Conservation (phyloP, 2,113 vertebrate species). For the Myotis yumanensis region DNA sequence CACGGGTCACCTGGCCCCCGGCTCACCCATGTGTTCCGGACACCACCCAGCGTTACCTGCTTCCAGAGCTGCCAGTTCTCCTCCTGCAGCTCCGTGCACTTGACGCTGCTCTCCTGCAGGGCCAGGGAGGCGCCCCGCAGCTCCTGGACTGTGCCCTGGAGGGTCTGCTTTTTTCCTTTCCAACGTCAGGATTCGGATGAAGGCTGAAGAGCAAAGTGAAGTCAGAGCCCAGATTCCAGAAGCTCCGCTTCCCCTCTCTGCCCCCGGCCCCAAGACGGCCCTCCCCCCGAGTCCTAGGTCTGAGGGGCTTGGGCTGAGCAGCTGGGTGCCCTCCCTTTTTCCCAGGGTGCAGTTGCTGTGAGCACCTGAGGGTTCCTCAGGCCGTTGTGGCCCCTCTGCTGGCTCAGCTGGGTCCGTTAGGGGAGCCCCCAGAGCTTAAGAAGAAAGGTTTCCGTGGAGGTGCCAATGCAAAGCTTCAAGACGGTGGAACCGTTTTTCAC, state of each 20-base stretch:
- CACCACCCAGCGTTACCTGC: conserved; percentile 85
- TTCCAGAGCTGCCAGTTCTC: conserved; percentile 93
- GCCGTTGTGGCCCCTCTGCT: fast-evolving
- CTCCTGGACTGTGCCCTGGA: conserved; percentile 92
- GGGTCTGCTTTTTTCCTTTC: conserved; percentile 97
- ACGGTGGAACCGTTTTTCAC: not conserved
- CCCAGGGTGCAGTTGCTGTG: too few relatives aligned
- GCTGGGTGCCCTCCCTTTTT: too few relatives aligned
- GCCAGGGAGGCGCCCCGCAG: conserved; percentile 90
- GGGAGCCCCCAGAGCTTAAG: not conserved
- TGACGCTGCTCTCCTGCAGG: conserved; percentile 89
- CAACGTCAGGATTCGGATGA: conserved; percentile 93
- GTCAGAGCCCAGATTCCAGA: not conserved
- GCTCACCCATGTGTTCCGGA: fast-evolving
- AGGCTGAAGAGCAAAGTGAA: conserved; percentile 80
- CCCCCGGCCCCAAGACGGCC: not conserved
- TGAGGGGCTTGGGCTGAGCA: not conserved
- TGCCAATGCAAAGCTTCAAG: not conserved
- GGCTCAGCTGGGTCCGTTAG: too few relatives aligned
- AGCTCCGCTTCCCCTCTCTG: too few relatives aligned
- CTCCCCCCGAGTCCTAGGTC: fast-evolving
- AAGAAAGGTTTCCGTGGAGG: fast-evolving
- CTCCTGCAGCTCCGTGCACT: conserved; percentile 88
- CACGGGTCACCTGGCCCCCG: fast-evolving
- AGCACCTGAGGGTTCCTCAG: not conserved